These are phyloP conservation scores for Xiphydria camelus DNA, from an alignment of 2,888 invertebrate species.

Conservation along the genomic window DNA sequence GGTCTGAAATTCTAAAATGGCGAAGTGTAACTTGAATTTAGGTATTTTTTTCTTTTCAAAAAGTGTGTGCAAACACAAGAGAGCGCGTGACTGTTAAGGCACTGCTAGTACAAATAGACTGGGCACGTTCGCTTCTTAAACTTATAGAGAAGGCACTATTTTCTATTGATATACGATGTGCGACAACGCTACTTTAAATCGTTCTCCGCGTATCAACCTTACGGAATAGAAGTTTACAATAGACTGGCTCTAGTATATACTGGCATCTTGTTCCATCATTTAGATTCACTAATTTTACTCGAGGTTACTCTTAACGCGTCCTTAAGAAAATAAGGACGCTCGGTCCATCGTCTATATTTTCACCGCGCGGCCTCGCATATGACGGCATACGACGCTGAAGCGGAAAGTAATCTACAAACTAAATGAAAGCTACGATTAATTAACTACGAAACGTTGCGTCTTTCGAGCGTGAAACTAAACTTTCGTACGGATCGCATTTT, in stretches of 20 bases:
- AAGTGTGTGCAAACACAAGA: conserved; percentile 34
- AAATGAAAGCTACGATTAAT: conserved; percentile 8
- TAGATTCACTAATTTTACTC: conserved; percentile 17
- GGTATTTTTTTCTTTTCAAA: conserved; percentile 3
- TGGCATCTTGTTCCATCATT: conserved; percentile 47
- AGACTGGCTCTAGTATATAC: conserved; percentile 53
- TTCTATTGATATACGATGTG: conserved; percentile 38
- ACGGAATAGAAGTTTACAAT: conserved; percentile 37
- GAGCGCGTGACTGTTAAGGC: conserved; percentile 50
- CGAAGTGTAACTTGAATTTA: neutral
- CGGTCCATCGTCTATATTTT: neutral
- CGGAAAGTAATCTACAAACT: conserved; percentile 8
- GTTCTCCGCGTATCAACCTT: conserved; percentile 15
- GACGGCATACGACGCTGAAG: conserved; percentile 1
- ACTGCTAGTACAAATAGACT: conserved; percentile 50
- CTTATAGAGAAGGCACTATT: conserved; percentile 56
- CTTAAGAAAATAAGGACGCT: conserved; percentile 5
- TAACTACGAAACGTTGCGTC: conserved; percentile 1
- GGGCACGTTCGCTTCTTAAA: conserved; percentile 36
- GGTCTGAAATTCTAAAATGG: neutral
- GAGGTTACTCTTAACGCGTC: conserved; percentile 16
- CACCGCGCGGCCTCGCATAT: too few species aligned
- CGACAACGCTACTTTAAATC: conserved; percentile 33
- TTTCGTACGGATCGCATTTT: too few species aligned
- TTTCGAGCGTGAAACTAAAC: too few species aligned